Evolutionary conservation across 2,113 vertebrate genomes (phyloP).

Genomic region (Oncorhynchus gorbuscha): DNA sequence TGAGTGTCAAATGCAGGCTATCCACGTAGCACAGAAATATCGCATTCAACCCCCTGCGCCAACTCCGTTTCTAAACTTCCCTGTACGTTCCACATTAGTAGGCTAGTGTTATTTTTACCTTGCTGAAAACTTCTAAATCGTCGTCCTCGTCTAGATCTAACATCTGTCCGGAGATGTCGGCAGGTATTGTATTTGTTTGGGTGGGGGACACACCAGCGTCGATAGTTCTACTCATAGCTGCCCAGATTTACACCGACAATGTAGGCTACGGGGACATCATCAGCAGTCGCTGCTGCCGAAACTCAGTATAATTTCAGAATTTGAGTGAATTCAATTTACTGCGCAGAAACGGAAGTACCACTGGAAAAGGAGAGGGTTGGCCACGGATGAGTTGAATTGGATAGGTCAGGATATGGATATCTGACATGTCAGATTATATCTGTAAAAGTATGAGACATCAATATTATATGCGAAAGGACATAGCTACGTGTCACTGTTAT

Average conservation of each 20-base stretch:
- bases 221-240: conserved; percentile 39
- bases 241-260: neutral
- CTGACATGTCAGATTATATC: no score
- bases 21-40: conserved; percentile 38
- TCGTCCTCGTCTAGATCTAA: conserved; percentile 78
- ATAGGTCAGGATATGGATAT: no score
- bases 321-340: conserved; percentile 15
- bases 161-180: conserved; percentile 65
- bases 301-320: conserved; percentile 35
- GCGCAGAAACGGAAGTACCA: conserved; percentile 66
- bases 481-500: no score
- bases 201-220: conserved; percentile 9
- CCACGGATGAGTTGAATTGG: no score
- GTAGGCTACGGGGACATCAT: neutral
- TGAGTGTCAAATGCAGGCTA: neutral
- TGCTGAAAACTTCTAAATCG: conserved; percentile 79
- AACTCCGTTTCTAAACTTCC: neutral
- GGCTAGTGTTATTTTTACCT: conserved; percentile 59
- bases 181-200: conserved; percentile 38
- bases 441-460: no score
- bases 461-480: no score
- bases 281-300: conserved; percentile 10
- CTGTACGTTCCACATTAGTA: neutral
- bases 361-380: no score
- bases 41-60: neutral